These are phyloP conservation scores for Coenobita brevimanus DNA, from an alignment of 1,140 invertebrate genomes.

Conservation along the genomic window DNA sequence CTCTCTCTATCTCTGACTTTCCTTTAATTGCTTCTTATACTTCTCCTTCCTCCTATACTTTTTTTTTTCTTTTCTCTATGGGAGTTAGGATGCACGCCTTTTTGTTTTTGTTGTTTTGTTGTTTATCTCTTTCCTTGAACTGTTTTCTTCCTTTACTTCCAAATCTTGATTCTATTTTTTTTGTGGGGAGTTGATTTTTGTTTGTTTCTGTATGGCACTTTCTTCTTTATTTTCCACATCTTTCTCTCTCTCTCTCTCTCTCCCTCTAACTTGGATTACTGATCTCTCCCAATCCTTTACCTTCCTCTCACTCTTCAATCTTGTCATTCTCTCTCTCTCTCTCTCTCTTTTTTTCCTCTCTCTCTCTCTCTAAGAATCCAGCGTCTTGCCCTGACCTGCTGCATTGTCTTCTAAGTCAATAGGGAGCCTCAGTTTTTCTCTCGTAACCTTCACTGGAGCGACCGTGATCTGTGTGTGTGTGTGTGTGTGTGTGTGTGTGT, in stretches of 20 bases:
- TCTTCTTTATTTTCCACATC: background rate
- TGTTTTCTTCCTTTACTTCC: background rate
- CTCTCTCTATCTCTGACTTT: conserved; percentile 13
- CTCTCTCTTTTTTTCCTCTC: conserved; percentile 2
- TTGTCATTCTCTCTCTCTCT: background rate
- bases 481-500: too few relatives aligned
- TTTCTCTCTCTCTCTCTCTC: background rate
- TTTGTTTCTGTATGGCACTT: background rate
- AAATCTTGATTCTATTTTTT: background rate
- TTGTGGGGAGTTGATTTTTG: background rate
- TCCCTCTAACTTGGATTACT: background rate
- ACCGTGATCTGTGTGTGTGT: background rate
- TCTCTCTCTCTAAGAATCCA: background rate
- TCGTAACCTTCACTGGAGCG: background rate
- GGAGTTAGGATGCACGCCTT: background rate
- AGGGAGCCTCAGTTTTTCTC: too few relatives aligned
- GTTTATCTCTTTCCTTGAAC: background rate
- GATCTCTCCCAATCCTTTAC: background rate
- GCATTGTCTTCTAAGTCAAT: background rate
- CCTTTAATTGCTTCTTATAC: background rate
- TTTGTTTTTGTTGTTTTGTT: background rate
- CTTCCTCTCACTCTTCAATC: background rate
- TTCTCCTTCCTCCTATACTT: background rate
- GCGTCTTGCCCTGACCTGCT: background rate
- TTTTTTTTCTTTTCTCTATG: background rate